These are phyloP conservation scores for Chrysemys picta DNA, from an alignment of 2,113 vertebrate genomes.

Conservation along the genomic window DNA sequence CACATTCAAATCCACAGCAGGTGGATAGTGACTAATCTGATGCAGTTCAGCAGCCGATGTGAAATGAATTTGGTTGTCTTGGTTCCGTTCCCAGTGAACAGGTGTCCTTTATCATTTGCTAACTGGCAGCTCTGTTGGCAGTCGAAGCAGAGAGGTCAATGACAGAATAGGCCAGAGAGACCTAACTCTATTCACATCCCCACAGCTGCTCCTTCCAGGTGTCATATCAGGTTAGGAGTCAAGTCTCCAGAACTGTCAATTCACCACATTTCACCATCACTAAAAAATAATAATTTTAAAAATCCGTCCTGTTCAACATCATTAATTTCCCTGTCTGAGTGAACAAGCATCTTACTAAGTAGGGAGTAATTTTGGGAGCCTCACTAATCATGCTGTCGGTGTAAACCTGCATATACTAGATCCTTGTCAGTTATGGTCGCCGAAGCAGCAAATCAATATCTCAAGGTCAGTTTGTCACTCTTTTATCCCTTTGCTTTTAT, in stretches of 20 bases:
- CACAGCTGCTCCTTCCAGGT: background rate
- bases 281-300: background rate
- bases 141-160: background rate
- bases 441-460: background rate
- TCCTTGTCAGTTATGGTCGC: fast-evolving
- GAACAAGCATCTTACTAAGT: fast-evolving
- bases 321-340: background rate
- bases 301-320: background rate
- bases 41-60: background rate
- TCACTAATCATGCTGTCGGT: fast-evolving
- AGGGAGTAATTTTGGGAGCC: background rate
- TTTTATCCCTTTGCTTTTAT: background rate
- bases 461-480: background rate
- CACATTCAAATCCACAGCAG: background rate
- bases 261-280: background rate
- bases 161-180: background rate
- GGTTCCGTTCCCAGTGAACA: background rate
- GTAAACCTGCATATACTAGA: background rate
- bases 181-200: background rate
- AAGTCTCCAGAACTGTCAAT: fast-evolving
- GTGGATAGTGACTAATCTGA: background rate
- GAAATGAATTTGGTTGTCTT: background rate
- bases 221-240: fast-evolving
- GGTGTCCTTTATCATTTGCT: background rate
- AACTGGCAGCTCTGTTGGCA: background rate